phyloP scores from a whole-genome alignment of 2,797 vertebrate species.

The Leuciscus waleckii region DNA sequence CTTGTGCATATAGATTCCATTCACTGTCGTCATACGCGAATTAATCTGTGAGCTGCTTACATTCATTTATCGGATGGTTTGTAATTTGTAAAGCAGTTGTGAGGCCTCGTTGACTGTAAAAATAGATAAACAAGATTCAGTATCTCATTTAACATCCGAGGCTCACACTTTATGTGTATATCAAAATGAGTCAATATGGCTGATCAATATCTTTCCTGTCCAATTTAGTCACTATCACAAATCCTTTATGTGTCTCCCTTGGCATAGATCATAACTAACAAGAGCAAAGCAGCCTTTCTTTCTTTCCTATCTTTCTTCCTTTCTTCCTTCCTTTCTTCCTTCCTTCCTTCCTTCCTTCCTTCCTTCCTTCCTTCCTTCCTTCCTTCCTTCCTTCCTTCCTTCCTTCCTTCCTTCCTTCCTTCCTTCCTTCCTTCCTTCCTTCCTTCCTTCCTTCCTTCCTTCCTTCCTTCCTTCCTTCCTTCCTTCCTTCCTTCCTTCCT shows the following conservation, averaged over 20 bases:
- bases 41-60: conserved; percentile 10
- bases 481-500: too few relatives aligned
- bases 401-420: too few relatives aligned
- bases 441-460: too few relatives aligned
- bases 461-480: too few relatives aligned
- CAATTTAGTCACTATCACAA: conserved; percentile 3
- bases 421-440: too few relatives aligned
- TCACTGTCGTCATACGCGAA: not conserved
- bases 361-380: too few relatives aligned
- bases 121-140: conserved; percentile 33
- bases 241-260: not conserved
- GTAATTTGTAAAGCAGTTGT: conserved; percentile 35
- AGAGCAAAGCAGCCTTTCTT: not conserved
- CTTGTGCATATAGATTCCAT: too few relatives aligned
- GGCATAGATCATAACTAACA: not conserved
- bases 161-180: conserved; percentile 29
- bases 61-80: conserved; percentile 23
- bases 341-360: too few relatives aligned
- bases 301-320: not conserved
- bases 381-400: too few relatives aligned
- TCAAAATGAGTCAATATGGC: conserved; percentile 37
- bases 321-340: too few relatives aligned
- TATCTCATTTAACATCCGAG: conserved; percentile 35
- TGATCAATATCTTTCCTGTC: conserved; percentile 18
- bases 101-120: conserved; percentile 40